Base-by-base conservation (phyloP, 2,113 vertebrate species). In the Ictalurus furcatus region DNA sequence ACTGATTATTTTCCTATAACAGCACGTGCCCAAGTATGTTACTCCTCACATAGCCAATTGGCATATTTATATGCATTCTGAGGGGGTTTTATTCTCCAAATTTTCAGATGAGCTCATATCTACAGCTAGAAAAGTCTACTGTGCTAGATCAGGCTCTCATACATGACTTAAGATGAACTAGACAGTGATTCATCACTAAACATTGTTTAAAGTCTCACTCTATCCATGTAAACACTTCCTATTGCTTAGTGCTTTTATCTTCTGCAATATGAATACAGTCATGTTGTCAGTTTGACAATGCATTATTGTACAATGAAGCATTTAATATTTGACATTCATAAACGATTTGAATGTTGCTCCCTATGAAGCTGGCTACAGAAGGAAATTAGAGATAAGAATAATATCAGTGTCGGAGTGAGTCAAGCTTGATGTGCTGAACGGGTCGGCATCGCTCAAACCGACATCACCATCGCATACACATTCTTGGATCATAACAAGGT, bases 351-450 rank as follows among this genome's bases (percentile, higher is more conserved):
- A 78, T n/a, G 6, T 44, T 9, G 71, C 56, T 74, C 0, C 5
- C 4, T 37, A 14, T 34, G 17, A 28, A 28, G 67, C 25, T 0
- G 17, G 34, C 17, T 21, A 73, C 71, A 12, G 13, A 76, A 44
- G 34, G 58, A 37, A 87, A 48, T 52, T 28, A 79, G 73, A 44
- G 14, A 34, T 74, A 30, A 56, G 12, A 23, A 21, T 30, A 23
- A 48, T 54, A 67, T 30, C 30, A 48, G 85, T 48, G 34, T 21
- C 28, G 54, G 86, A 67, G 44, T 37, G 73, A 87, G 58, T 87
- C 86, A 87, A 21, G 19, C 6, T 67, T 19, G 58, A 54, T 6
- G 52, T 28, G 40, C 37, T 63, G 13, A 76, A 76, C 11, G 3
- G 9, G 40, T 69, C 65, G 61, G 6, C 61, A 69, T 30, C 3